Conservation (phyloP, 64 coral and sea anemone genomes). For the Anthopleura sola region DNA sequence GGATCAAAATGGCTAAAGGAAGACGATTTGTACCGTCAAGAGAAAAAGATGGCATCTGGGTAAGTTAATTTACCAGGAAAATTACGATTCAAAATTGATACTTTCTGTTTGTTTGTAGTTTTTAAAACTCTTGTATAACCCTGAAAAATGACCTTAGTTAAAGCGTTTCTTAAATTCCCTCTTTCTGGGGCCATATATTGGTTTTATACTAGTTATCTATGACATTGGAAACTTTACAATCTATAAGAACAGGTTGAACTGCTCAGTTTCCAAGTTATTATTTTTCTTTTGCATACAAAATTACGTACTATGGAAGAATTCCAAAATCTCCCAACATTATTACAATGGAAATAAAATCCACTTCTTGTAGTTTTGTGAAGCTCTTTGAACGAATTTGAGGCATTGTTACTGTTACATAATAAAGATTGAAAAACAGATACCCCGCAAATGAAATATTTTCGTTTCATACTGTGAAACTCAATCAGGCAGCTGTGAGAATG, state of each 20-base stretch:
- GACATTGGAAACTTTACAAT: neutral
- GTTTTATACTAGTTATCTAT: neutral
- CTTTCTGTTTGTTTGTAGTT: neutral
- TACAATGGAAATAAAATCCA: neutral
- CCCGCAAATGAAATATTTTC: neutral
- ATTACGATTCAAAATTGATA: neutral
- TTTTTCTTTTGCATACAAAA: neutral
- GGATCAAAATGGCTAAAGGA: constrained; percentile 69
- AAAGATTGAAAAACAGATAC: neutral
- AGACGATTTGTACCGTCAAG: constrained; percentile 77
- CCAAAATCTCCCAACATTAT: neutral
- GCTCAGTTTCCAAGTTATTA: no score
- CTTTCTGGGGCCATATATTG: neutral
- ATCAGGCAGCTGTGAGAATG: neutral
- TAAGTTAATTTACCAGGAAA: constrained; percentile 23
- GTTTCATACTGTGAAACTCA: neutral
- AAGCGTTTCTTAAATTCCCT: neutral
- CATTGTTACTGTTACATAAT: neutral
- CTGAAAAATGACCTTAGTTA: no score
- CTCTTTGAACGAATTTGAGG: neutral
- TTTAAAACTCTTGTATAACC: neutral
- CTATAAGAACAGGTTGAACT: neutral
- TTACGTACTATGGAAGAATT: neutral
- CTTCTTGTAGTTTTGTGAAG: neutral
- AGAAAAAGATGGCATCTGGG: constrained; percentile 83